These are phyloP conservation scores for Festucalex cinctus DNA, from an alignment of 2,113 vertebrate species.

Conservation along the genomic window DNA sequence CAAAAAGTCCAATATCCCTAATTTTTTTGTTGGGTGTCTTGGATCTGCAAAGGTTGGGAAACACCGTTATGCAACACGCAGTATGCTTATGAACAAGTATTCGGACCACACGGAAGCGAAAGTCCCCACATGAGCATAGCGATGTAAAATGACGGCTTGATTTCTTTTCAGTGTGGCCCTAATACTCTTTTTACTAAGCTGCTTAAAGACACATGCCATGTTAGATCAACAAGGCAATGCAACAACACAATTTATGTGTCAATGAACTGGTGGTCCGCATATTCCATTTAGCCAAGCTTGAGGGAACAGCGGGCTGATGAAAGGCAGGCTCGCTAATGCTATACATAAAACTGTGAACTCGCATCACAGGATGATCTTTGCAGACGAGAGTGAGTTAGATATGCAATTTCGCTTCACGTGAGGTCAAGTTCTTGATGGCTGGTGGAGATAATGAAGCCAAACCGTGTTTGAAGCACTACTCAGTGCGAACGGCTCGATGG, in stretches of 20 bases:
- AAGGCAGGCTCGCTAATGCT: constrained; percentile 56
- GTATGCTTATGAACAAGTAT: too few species aligned
- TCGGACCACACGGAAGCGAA: not conserved
- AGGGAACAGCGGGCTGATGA: constrained; percentile 67
- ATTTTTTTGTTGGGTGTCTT: too few species aligned
- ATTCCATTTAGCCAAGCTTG: constrained; percentile 65
- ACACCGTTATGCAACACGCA: too few species aligned
- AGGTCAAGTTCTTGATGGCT: constrained; percentile 49
- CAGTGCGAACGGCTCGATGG: constrained; percentile 35
- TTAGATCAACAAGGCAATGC: constrained; percentile 37
- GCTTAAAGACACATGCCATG: constrained; percentile 36
- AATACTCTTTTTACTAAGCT: not conserved
- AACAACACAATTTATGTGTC: constrained; percentile 53
- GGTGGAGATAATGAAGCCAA: constrained; percentile 23
- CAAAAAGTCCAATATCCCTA: too few species aligned
- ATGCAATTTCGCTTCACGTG: constrained; percentile 32
- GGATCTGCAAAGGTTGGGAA: too few species aligned
- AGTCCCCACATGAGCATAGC: not conserved
- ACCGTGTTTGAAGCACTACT: constrained; percentile 24
- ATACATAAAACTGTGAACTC: constrained; percentile 64
- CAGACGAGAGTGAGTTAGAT: constrained; percentile 36
- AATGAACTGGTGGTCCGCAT: constrained; percentile 62
- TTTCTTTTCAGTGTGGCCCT: not conserved
- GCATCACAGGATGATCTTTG: constrained; percentile 49
- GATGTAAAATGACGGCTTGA: too few species aligned